These are phyloP conservation scores for Stenodera caucasica DNA, from an alignment of 2,888 invertebrate genomes.

Conservation along the genomic window DNA sequence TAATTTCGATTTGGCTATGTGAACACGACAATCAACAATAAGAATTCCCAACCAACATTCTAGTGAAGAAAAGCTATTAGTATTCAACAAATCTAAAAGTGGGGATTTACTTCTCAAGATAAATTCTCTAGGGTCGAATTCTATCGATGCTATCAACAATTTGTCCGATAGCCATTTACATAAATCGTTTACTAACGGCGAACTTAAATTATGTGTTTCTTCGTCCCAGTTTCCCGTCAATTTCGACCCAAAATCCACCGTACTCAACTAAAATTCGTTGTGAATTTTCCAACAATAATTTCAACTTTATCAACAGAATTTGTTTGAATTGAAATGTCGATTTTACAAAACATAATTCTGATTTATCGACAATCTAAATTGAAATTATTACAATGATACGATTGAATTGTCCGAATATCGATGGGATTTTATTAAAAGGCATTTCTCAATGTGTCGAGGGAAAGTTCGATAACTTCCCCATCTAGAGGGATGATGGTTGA, in stretches of 20 bases:
- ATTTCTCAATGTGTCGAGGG: neutral
- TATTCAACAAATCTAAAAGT: slow-evolving; percentile 36
- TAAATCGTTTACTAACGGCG: slow-evolving; percentile 33
- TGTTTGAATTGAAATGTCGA: too few species aligned
- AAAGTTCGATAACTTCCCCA: neutral
- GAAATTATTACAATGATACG: neutral
- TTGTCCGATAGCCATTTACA: slow-evolving; percentile 43
- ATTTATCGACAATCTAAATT: neutral
- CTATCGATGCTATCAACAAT: slow-evolving; percentile 43
- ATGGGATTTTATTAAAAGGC: neutral
- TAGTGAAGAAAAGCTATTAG: slow-evolving; percentile 18
- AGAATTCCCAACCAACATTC: neutral
- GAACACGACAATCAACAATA: neutral
- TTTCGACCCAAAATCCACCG: too few species aligned
- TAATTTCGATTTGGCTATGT: too few species aligned
- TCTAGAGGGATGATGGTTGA: slow-evolving; percentile 30
- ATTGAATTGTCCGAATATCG: neutral
- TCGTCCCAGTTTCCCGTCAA: neutral
- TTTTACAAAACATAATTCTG: too few species aligned
- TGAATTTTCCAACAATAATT: too few species aligned
- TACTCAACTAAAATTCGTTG: too few species aligned
- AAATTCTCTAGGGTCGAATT: slow-evolving; percentile 37
- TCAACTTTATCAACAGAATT: too few species aligned
- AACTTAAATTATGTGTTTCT: slow-evolving; percentile 31
- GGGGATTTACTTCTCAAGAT: slow-evolving; percentile 40